Conservation (phyloP, 2,888 invertebrate genomes). For the Hemaris fuciformis region DNA sequence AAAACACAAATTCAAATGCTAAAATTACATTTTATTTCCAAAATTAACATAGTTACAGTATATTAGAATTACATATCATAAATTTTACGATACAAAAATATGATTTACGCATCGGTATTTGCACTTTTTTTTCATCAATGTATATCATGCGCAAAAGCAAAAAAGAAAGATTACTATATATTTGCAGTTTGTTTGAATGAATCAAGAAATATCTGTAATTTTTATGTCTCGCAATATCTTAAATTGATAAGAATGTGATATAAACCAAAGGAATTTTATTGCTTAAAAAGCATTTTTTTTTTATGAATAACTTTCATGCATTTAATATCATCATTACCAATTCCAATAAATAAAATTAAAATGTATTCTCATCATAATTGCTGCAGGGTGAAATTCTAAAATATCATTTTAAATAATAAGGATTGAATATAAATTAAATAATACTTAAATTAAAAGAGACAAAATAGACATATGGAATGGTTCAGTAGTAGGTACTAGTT, state of each 20-base stretch:
- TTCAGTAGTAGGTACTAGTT: slow-evolving; percentile 41
- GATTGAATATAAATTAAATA: slow-evolving; percentile 22
- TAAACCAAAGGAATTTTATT: not conserved
- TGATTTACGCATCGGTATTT: slow-evolving; percentile 50
- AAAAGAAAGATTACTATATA: not conserved
- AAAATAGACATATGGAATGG: slow-evolving; percentile 53
- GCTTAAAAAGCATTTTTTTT: not conserved
- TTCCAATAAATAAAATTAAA: slow-evolving; percentile 6
- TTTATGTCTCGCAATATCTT: not conserved
- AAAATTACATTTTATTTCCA: slow-evolving; percentile 73
- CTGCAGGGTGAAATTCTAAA: not conserved
- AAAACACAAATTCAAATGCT: slow-evolving; percentile 46
- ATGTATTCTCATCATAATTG: not conserved
- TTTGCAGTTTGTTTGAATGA: not conserved
- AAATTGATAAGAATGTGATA: not conserved
- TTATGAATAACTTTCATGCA: not conserved
- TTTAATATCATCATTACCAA: not conserved
- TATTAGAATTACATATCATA: slow-evolving; percentile 70
- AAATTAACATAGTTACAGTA: slow-evolving; percentile 62
- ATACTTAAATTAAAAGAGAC: slow-evolving; percentile 39
- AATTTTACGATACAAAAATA: slow-evolving; percentile 78
- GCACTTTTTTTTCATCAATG: slow-evolving; percentile 19
- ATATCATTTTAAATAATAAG: slow-evolving; percentile 10
- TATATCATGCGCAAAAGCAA: slow-evolving; percentile 2
- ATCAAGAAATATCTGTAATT: not conserved